Conservation (phyloP, 2,113 vertebrate genomes). For the Ibidorhyncha struthersii region DNA sequence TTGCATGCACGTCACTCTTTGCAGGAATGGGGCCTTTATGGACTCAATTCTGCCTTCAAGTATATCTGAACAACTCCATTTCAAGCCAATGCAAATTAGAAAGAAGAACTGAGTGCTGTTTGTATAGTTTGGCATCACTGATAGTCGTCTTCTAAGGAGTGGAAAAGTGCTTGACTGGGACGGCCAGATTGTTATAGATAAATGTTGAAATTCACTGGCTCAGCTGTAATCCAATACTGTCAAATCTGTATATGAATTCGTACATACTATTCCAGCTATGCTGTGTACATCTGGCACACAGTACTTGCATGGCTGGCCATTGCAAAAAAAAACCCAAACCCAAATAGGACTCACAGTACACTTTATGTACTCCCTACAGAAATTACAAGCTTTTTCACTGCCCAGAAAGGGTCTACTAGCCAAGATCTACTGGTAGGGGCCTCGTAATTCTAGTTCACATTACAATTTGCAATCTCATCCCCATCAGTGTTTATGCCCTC, state of each 20-base stretch:
- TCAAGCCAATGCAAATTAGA: conserved; percentile 27
- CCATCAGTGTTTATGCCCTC: background rate
- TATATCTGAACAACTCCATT: conserved; percentile 15
- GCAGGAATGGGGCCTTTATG: conserved; percentile 3
- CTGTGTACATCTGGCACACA: background rate
- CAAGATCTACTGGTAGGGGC: background rate
- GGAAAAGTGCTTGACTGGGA: background rate
- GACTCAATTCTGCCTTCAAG: conserved; percentile 17
- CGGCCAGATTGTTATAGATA: background rate
- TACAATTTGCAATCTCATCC: background rate
- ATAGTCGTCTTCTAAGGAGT: background rate
- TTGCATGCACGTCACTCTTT: background rate
- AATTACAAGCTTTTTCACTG: background rate
- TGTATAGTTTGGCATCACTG: background rate
- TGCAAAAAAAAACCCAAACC: background rate
- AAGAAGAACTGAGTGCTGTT: conserved; percentile 1
- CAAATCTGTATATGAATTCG: background rate
- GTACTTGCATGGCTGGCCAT: background rate
- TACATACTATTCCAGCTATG: background rate
- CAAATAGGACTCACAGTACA: background rate
- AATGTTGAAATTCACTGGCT: background rate
- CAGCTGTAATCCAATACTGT: background rate
- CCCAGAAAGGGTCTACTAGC: background rate
- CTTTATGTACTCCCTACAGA: background rate
- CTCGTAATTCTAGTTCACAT: background rate